phyloP scores from a whole-genome alignment of 2,113 vertebrate genomes.

The Oceanodroma tethys region DNA sequence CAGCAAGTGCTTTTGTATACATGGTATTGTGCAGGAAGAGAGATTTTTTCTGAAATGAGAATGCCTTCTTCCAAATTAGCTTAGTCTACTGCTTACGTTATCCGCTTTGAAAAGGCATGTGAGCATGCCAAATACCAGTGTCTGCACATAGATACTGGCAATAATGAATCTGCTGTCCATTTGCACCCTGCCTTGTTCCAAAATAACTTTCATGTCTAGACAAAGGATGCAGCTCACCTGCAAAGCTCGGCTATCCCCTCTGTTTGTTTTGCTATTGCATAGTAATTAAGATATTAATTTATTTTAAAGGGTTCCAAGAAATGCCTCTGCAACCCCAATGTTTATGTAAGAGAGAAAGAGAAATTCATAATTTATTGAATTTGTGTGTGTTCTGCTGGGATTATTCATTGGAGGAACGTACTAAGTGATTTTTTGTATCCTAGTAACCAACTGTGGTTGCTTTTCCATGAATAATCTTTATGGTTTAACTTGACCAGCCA shows the following conservation, averaged over 20 bases:
- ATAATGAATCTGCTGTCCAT: not conserved
- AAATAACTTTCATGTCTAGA: not conserved
- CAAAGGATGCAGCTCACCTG: conserved; percentile 49
- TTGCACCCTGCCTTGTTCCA: not conserved
- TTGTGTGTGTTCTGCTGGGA: conserved; percentile 55
- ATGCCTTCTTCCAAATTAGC: not conserved
- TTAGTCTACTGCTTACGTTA: not conserved
- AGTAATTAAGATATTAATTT: conserved; percentile 32
- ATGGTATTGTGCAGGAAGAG: not conserved
- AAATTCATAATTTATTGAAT: conserved; percentile 62
- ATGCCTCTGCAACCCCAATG: conserved; percentile 9
- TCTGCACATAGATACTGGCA: not conserved
- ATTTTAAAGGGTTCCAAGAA: conserved; percentile 30
- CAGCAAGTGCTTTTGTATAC: not conserved
- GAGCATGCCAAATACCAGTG: not conserved
- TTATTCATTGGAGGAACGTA: conserved; percentile 38
- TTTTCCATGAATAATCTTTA: conserved; percentile 51
- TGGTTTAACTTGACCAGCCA: conserved; percentile 29
- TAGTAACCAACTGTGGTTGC: conserved; percentile 50
- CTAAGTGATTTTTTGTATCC: conserved; percentile 57
- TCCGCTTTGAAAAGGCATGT: not conserved
- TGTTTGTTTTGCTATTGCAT: conserved; percentile 10
- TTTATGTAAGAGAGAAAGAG: conserved; percentile 29
- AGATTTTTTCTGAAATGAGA: not conserved
- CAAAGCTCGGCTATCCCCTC: not conserved